These are phyloP conservation scores for Magallana nippona DNA, from an alignment of 2,888 invertebrate species.

Conservation along the genomic window DNA sequence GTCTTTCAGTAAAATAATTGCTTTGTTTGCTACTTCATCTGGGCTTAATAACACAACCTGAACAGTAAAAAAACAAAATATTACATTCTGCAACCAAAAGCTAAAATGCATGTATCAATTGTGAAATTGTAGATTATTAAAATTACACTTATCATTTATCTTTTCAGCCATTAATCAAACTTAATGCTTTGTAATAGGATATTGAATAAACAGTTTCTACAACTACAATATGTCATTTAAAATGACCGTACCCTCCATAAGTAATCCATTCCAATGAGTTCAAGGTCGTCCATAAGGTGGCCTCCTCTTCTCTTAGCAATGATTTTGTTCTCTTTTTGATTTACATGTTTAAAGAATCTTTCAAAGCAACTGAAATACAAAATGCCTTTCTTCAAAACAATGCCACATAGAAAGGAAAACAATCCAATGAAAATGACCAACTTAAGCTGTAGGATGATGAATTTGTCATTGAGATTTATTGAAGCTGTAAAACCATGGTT, in stretches of 20 bases:
- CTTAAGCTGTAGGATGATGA: too few relatives aligned
- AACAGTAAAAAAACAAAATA: slow-evolving; percentile 4
- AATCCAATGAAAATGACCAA: too few relatives aligned
- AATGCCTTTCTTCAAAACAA: too few relatives aligned
- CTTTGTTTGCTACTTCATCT: slow-evolving; percentile 95
- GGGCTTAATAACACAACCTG: slow-evolving; percentile 91
- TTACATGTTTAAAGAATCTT: slow-evolving; percentile 95
- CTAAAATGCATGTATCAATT: too few relatives aligned
- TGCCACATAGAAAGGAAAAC: too few relatives aligned
- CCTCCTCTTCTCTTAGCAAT: slow-evolving; percentile 91
- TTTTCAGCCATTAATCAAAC: too few relatives aligned
- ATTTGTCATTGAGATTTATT: too few relatives aligned
- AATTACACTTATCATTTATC: too few relatives aligned
- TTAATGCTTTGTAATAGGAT: neutral
- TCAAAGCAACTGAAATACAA: slow-evolving; percentile 82
- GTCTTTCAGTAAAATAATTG: slow-evolving; percentile 94
- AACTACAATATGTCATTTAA: neutral
- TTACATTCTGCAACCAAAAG: neutral
- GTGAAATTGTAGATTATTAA: too few relatives aligned
- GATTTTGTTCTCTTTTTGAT: slow-evolving; percentile 95
- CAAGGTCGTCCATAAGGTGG: slow-evolving; percentile 90
- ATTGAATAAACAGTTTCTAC: neutral
- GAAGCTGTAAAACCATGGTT: too few relatives aligned
- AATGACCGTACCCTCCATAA: slow-evolving; percentile 89
- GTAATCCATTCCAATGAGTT: slow-evolving; percentile 97